Evolutionary conservation across 2,797 vertebrate genomes (phyloP), one percentile per base, ranked within the genome.

Genomic region (Hozukius guyotensis): DNA sequence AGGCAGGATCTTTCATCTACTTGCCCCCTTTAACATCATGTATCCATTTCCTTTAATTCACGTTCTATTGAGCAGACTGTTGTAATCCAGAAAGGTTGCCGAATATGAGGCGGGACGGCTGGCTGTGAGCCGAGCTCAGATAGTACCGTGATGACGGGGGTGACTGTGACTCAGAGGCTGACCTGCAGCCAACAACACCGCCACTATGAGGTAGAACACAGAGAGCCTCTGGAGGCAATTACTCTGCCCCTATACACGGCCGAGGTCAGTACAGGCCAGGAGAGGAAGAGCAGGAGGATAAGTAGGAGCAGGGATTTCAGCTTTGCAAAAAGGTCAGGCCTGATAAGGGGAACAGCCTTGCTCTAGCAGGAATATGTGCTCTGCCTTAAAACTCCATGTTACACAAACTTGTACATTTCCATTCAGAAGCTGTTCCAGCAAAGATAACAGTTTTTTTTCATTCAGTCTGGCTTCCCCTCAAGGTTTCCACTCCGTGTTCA

Each of bases 401-500:
- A 2, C 38, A 69, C 13, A 70, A 73, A 57, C 31, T 22, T 42
- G 31, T 24, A 16, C 10, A 55, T 61, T 78, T 67, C 9, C 20
- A 29, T 42, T 57, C 56, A 75, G 13, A 29, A 10, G 9, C 2
- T 3, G 1, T 10, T 75, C 6, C 36, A 31, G 63, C 46, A 16
- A 10, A 56, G 16, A 22, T 32, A 27, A 38, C 42, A 49, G 7
- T 18, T 32, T 8, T 11, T 25, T 77, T 34, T 5, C 8, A 38
- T 59, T 22, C 22, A 29, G 31, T 56, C 22, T 13, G 13, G 31
- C 13, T 24, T 73, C 68, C 68, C 79, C 12, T 87, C 78, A 89
- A 42, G 94, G 93, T 72, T 78, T 95, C 96, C 97, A 99, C 69
- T 87, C 94, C 4, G 96, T 97, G 87, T 99, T 99, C 85, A 99